Percentiles rank a stretch among this genome's conserved stretches.
Evolutionary conservation across 2,797 vertebrate genomes (phyloP).

Genomic region (Helarctos malayanus): DNA sequence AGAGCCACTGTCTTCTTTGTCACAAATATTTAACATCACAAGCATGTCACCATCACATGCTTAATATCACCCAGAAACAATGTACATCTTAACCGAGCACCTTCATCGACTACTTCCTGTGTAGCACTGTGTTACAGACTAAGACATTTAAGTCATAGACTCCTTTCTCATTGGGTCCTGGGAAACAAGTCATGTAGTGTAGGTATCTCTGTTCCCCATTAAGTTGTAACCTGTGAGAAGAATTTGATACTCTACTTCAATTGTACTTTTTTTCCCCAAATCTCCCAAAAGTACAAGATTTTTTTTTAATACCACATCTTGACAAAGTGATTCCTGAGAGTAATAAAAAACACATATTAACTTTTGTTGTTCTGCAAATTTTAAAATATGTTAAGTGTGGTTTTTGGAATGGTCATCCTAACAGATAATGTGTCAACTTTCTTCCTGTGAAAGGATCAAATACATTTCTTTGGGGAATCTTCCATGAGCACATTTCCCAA

Average conservation of each 20-base stretch:
- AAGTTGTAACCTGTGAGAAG: not conserved
- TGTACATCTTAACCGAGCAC: not conserved
- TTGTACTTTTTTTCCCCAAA: not conserved
- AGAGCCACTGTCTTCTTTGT: not conserved
- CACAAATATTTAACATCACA: not conserved
- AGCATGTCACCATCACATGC: not conserved
- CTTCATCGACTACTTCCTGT: not conserved
- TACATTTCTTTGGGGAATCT: not conserved
- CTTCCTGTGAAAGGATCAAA: slow-evolving; percentile 45
- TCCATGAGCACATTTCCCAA: slow-evolving; percentile 34
- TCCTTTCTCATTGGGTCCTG: not conserved
- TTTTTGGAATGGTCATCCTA: not conserved
- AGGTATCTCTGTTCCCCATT: not conserved
- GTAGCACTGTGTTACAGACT: not conserved
- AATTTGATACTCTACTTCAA: not conserved
- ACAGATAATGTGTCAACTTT: not conserved
- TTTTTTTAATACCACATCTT: slow-evolving; percentile 40
- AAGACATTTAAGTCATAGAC: not conserved
- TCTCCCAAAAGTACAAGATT: slow-evolving; percentile 29
- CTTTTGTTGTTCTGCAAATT: not conserved
- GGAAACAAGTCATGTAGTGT: not conserved
- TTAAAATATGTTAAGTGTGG: not conserved
- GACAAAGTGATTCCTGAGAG: slow-evolving; percentile 26
- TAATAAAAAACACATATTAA: not conserved
- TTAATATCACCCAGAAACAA: not conserved